Base-by-base conservation (phyloP, 2,888 invertebrate species). In the Ypsolopha sequella region DNA sequence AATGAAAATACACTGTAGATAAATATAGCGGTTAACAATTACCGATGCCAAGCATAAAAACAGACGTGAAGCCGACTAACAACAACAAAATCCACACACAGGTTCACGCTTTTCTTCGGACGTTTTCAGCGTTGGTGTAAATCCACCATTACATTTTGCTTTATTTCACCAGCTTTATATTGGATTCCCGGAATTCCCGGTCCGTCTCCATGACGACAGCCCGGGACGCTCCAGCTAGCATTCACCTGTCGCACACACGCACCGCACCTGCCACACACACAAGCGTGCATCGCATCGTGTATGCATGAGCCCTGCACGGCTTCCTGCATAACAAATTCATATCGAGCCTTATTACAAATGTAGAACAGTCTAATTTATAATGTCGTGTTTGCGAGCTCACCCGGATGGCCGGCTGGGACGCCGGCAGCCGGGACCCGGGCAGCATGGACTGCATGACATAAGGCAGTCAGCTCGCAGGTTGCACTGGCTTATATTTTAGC, bases 191-290 rank as follows among this genome's bases (percentile, higher is more conserved):
- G 65, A 69, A 24, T 24, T 24, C 24, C 24, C 24, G 24, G 24
- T 13, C 14, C 36, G 80, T 80, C 69, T 66, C 70, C 66, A 79
- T 80, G 73, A 66, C 68, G 65, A 81, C 80, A 70, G 55, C 53
- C 57, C 62, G 56, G 53, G 65, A 68, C 65, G 65, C 66, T 68
- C 71, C 59, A 65, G 66, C 62, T 61, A 66, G 62, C 65, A 70
- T 67, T 78, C 73, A 79, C 75, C 80, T 78, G 73, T 66, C 70
- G 62, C 69, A 62, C 72, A 65, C 74, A 66, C 77, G 70, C 66
- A 62, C 57, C 41, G 59, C 52, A 53, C 52, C 56, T 55, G 61
- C 61, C 63, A 68, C 68, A 62, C 61, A 56, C 58, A 46, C 47
- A 43, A 64, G 61, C 67, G 70, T 68, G 68, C 70, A 70, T 11